A percentile compares a stretch with the other conserved stretches of the same genome.
Evolutionary conservation across 2,888 invertebrate genomes (phyloP).

Genomic region (Abrostola tripartita): DNA sequence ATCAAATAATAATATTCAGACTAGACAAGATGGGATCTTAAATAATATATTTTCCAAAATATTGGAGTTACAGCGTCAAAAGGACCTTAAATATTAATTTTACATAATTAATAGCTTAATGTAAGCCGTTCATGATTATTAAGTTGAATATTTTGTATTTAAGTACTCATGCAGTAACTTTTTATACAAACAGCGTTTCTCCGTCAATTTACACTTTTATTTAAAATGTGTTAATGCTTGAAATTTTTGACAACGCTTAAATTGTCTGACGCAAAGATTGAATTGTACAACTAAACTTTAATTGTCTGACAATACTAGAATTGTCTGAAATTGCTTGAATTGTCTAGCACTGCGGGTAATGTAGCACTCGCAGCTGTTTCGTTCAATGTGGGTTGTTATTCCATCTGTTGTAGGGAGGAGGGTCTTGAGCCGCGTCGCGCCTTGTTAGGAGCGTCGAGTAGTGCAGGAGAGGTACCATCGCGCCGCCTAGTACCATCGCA

Average conservation of each 20-base stretch:
- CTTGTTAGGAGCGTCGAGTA: conserved; percentile 77
- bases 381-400: conserved; percentile 67
- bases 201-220: no score
- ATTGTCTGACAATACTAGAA: no score
- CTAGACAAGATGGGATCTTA: conserved; percentile 23
- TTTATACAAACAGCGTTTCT: no score
- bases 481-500: conserved; percentile 70
- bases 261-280: no score
- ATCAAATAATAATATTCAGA: conserved; percentile 21
- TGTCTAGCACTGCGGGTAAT: no score
- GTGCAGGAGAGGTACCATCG: conserved; percentile 74
- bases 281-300: no score
- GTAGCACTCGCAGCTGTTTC: not conserved
- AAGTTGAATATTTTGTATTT: not conserved
- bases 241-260: no score
- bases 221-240: no score
- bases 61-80: not conserved
- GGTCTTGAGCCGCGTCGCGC: conserved; percentile 59
- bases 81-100: not conserved
- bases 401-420: conserved; percentile 67
- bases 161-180: not conserved
- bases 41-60: not conserved
- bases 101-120: not conserved
- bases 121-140: not conserved
- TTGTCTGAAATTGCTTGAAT: no score